Evolutionary conservation across 2,113 vertebrate species (phyloP).

Genomic region (Engraulis encrasicolus): DNA sequence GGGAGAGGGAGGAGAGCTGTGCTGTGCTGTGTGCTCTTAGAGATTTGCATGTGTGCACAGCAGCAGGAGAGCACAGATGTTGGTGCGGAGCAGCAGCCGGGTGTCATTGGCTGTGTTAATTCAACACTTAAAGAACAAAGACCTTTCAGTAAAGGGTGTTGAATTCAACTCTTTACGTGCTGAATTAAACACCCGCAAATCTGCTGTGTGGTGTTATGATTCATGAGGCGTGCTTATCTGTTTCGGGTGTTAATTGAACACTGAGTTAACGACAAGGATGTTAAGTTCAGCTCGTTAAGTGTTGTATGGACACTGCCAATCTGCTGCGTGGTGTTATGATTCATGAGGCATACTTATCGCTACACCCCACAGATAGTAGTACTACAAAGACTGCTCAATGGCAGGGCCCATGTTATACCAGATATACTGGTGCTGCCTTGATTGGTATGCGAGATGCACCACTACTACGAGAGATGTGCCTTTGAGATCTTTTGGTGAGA

Average conservation of each 20-base stretch:
- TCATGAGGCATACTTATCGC: constrained; percentile 56
- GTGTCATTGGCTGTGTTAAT: no score
- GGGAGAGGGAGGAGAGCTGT: no score
- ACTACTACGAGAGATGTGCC: not conserved
- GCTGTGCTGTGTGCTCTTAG: no score
- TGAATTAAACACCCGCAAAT: no score
- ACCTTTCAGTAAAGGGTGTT: no score
- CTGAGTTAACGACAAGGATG: no score
- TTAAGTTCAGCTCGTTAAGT: no score
- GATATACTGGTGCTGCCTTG: constrained; percentile 52
- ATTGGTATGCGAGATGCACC: constrained; percentile 54
- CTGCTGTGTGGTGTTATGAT: constrained; percentile 52
- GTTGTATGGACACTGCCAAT: no score
- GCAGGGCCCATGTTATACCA: constrained; percentile 50
- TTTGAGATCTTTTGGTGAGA: not conserved
- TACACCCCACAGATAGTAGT: constrained; percentile 56
- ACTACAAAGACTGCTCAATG: constrained; percentile 40
- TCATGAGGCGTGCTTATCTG: constrained; percentile 56
- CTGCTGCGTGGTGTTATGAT: constrained; percentile 52
- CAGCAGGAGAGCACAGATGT: constrained; percentile 45
- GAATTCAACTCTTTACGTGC: no score
- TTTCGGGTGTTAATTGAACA: no score
- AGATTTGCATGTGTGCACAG: constrained; percentile 46
- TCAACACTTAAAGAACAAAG: no score
- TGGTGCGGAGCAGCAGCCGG: no score